phyloP scores from a whole-genome alignment of 2,113 vertebrate genomes.

The Pseudorasbora parva region DNA sequence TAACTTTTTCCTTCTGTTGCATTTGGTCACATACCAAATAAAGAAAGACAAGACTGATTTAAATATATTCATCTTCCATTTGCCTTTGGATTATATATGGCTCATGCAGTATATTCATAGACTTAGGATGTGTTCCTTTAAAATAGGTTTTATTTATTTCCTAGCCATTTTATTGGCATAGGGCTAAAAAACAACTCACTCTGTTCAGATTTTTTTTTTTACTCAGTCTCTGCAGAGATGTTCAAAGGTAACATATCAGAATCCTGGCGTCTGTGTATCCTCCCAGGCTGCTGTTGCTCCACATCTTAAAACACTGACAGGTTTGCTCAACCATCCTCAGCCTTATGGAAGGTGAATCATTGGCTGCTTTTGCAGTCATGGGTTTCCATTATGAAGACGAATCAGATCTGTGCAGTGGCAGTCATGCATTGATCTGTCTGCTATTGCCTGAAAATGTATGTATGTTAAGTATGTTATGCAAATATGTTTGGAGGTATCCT shows the following conservation, averaged over 20 bases:
- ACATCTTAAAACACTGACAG: constrained; percentile 16
- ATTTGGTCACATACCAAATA: neutral
- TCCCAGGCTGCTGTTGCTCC: constrained; percentile 11
- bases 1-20: neutral
- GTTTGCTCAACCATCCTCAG: constrained; percentile 23
- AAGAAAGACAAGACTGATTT: neutral
- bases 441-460: constrained; percentile 16
- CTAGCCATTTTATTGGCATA: neutral
- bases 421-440: constrained; percentile 19
- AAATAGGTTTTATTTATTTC: neutral
- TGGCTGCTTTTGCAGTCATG: constrained; percentile 17
- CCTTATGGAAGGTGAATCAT: constrained; percentile 24
- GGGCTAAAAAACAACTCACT: neutral
- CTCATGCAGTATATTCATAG: neutral
- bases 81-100: constrained; percentile 21
- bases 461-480: neutral
- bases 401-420: constrained; percentile 23
- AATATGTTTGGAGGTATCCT: neutral
- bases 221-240: neutral
- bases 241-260: constrained; percentile 27
- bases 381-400: constrained; percentile 35
- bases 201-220: neutral
- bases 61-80: neutral
- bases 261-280: constrained; percentile 7
- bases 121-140: neutral